These are phyloP conservation scores for Condylostylus longicornis DNA, from an alignment of 1,140 invertebrate species.

Conservation along the genomic window DNA sequence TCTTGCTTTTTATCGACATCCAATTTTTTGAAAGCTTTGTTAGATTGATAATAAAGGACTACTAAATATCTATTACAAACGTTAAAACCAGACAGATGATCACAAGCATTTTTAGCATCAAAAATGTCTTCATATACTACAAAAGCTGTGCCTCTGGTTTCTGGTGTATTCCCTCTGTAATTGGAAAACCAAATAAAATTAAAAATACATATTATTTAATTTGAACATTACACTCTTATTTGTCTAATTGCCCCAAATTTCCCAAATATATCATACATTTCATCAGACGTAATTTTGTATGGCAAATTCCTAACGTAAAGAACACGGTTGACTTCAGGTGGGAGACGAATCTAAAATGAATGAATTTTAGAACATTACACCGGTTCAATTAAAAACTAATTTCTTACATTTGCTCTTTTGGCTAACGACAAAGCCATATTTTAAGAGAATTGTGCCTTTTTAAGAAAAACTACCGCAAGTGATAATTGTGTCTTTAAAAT, in stretches of 20 bases:
- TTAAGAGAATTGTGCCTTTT: too few relatives aligned
- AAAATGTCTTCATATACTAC: slow-evolving; percentile 99
- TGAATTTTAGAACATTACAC: too few relatives aligned
- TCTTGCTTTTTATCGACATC: slow-evolving; percentile 95
- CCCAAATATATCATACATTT: slow-evolving; percentile 99
- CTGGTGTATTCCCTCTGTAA: slow-evolving; percentile 85
- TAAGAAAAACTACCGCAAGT: too few relatives aligned
- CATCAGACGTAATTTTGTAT: slow-evolving; percentile 99
- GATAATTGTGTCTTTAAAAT: too few relatives aligned
- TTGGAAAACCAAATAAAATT: background rate
- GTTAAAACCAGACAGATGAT: slow-evolving; percentile 97
- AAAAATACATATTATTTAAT: slow-evolving; percentile 4
- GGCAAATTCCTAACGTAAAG: slow-evolving; percentile 95
- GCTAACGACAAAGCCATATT: too few relatives aligned
- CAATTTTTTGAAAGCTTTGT: slow-evolving; percentile 90
- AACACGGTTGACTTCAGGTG: slow-evolving; percentile 96
- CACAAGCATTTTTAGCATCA: slow-evolving; percentile 99
- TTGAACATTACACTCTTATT: slow-evolving; percentile 72
- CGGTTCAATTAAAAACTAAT: too few relatives aligned
- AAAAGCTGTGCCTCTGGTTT: slow-evolving; percentile 96
- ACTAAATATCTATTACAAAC: slow-evolving; percentile 97
- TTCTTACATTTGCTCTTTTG: too few relatives aligned
- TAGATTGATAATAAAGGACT: slow-evolving; percentile 90
- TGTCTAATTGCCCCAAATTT: slow-evolving; percentile 99
- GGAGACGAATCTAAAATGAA: slow-evolving; percentile 77